These are phyloP conservation scores for Temnothorax rugatulus DNA, from an alignment of 2,888 invertebrate species.

Conservation along the genomic window DNA sequence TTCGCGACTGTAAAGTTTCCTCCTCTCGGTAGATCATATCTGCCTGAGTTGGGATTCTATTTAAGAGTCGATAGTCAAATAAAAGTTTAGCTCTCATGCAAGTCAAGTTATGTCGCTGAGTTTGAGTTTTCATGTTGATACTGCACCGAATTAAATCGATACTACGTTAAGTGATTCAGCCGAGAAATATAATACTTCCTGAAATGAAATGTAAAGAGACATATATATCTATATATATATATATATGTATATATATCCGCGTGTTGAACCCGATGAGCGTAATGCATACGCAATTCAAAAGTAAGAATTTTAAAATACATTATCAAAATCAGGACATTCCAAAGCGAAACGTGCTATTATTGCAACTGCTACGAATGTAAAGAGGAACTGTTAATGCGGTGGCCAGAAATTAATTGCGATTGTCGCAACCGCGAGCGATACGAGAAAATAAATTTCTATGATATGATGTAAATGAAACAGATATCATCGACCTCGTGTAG, in stretches of 20 bases:
- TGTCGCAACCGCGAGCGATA: constrained; percentile 36
- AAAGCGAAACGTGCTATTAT: neutral
- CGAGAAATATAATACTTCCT: constrained; percentile 3
- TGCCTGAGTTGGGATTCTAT: constrained; percentile 27
- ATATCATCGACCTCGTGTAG: constrained; percentile 36
- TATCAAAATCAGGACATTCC: constrained; percentile 10
- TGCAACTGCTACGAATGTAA: constrained; percentile 1
- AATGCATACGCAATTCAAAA: neutral
- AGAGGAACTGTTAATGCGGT: neutral
- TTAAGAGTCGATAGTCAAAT: constrained; percentile 50
- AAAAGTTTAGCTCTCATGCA: constrained; percentile 41
- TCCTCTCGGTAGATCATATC: constrained; percentile 33
- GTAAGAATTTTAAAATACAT: neutral
- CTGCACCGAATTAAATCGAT: constrained; percentile 34
- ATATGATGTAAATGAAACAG: constrained; percentile 47
- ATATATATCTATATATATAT: too few relatives aligned
- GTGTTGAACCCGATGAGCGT: neutral
- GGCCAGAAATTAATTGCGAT: constrained; percentile 43
- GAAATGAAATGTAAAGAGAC: neutral
- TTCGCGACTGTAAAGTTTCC: constrained; percentile 41
- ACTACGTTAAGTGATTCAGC: neutral
- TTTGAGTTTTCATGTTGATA: constrained; percentile 40
- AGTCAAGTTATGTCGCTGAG: constrained; percentile 35
- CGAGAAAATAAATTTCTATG: constrained; percentile 50
- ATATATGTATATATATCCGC: neutral